Conservation (phyloP, 2,113 vertebrate genomes). For the Xiphophorus couchianus region DNA sequence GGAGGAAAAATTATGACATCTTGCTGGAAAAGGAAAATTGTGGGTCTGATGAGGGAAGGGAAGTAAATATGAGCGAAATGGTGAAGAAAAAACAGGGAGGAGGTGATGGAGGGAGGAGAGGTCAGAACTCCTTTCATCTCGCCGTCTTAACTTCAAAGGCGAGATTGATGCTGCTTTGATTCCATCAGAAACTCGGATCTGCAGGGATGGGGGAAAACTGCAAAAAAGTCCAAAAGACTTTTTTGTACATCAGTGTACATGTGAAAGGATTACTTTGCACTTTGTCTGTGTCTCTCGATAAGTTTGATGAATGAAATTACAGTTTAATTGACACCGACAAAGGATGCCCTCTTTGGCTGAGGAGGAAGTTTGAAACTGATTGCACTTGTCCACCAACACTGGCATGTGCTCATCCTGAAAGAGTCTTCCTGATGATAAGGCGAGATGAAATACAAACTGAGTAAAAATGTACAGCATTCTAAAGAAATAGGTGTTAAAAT, state of each 20-base stretch:
- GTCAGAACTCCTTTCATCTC: slow-evolving; percentile 67
- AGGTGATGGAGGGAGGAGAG: slow-evolving; percentile 45
- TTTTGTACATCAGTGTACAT: neutral
- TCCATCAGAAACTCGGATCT: slow-evolving; percentile 42
- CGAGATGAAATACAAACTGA: too few relatives aligned
- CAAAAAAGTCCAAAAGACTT: neutral
- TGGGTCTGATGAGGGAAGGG: slow-evolving; percentile 35
- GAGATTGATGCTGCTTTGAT: slow-evolving; percentile 55
- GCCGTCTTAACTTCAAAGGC: slow-evolving; percentile 59
- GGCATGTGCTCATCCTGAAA: too few relatives aligned
- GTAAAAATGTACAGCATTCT: too few relatives aligned
- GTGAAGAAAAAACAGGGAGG: slow-evolving; percentile 15
- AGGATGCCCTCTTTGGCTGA: too few relatives aligned
- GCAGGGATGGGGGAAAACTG: slow-evolving; percentile 6
- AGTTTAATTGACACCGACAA: neutral
- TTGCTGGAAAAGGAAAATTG: slow-evolving; percentile 28
- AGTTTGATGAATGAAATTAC: neutral
- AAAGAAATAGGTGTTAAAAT: too few relatives aligned
- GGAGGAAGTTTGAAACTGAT: too few relatives aligned
- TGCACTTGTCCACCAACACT: too few relatives aligned
- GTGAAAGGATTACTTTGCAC: neutral
- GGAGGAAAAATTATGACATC: slow-evolving; percentile 30
- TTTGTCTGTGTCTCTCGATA: neutral
- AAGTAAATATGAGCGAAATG: slow-evolving; percentile 22
- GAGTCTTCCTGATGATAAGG: too few relatives aligned